Base-by-base conservation (phyloP, 64 coral and sea anemone species). In the Pocillopora verrucosa region DNA sequence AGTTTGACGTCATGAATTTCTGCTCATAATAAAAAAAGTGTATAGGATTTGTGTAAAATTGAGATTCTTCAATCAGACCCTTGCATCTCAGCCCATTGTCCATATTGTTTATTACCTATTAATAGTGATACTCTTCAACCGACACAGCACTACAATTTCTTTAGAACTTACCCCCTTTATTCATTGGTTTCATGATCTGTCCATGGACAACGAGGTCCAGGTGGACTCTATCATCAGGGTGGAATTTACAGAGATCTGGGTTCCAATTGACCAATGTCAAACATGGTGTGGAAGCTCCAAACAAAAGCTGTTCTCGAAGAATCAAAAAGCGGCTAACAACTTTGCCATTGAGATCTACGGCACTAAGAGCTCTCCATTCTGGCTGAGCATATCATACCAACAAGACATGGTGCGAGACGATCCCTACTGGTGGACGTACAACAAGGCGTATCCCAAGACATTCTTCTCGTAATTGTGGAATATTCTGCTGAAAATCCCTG, bases 241-340 rank as follows among this genome's bases (percentile, higher is more conserved):
- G 45, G 77, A 95, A 56, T 91, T 95, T 60, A 95, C 93, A 25
- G 86, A 95, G 59, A 82, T 95, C 62, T 95, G 93, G 93, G 30
- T 95, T 34, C 93, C 93, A 24, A 35, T 91, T 56, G 45, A 90
- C 16, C 45, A 91, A 36, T 91, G 89, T 63, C 88, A 91, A 64
- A 78, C 15, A 89, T 91, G 20, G 87, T 95, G 38, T 73, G 61
- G 5, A 91, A 82, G 15, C 89, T 91, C 11, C 30, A 30, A 30
- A 30, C 65, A 88, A 15, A 12, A 59, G 16, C 60, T 93, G 80
- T 93, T 93, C 61, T 35, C 61, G 17, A 45, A 79, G 9, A 72
- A 89, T 56, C 89, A 84, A 38, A 76, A 91, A 63, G 78, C 70
- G 1, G 77, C 76, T 5, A 68, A 60, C 22, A 91, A 91, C 60